Evolutionary conservation across 2,888 invertebrate genomes (phyloP).

Genomic region (Orthosia incerta): DNA sequence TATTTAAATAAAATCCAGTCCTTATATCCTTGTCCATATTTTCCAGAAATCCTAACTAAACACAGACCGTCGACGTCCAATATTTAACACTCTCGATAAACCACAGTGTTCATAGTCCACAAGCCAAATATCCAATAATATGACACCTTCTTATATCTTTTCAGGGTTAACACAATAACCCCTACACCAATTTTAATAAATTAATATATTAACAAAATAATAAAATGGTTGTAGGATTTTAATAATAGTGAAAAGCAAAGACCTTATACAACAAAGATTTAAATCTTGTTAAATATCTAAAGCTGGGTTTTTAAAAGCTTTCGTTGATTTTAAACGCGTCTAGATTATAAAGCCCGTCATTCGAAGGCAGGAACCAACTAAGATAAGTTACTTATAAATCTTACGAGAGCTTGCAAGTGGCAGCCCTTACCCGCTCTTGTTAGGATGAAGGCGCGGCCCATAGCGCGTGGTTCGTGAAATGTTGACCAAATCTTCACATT

Average conservation of each 20-base stretch:
- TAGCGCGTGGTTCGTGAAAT: constrained; percentile 61
- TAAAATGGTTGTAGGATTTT: too few species aligned
- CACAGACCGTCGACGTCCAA: constrained; percentile 38
- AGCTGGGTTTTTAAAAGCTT: background rate
- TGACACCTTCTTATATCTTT: constrained; percentile 39
- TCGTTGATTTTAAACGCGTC: too few species aligned
- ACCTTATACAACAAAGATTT: too few species aligned
- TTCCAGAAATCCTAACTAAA: constrained; percentile 66
- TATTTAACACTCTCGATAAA: constrained; percentile 61
- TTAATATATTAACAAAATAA: too few species aligned
- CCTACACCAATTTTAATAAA: background rate
- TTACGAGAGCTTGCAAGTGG: background rate
- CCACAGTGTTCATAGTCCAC: background rate
- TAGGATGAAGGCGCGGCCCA: constrained; percentile 48
- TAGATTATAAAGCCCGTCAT: too few species aligned
- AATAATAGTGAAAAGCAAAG: too few species aligned
- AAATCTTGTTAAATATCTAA: too few species aligned
- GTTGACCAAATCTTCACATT: constrained; percentile 68
- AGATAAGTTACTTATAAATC: too few species aligned
- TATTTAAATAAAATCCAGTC: constrained; percentile 13
- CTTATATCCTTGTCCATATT: constrained; percentile 19
- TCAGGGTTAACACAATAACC: constrained; percentile 44
- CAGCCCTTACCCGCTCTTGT: constrained; percentile 36
- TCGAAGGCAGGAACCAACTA: too few species aligned
- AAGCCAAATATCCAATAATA: constrained; percentile 53